phyloP scores from a whole-genome alignment of 2,888 invertebrate genomes.

The Rhagonycha lutea region DNA sequence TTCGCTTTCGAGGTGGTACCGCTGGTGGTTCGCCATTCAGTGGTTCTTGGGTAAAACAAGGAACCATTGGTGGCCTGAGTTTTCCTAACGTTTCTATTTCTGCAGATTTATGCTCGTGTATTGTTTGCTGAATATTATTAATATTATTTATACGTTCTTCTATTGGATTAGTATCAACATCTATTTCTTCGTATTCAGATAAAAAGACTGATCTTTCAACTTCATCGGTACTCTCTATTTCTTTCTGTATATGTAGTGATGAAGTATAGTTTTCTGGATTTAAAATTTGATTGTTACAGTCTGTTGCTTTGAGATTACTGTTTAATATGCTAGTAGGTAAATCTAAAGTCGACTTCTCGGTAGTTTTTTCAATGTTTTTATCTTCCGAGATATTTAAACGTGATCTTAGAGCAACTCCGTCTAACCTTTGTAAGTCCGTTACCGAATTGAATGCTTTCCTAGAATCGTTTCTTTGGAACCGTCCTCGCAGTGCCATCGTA shows the following conservation, averaged over 20 bases:
- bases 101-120: neutral
- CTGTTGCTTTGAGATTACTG: neutral
- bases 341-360: neutral
- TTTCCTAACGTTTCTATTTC: neutral
- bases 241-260: neutral
- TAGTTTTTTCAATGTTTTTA: neutral
- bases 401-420: conserved; percentile 34
- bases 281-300: neutral
- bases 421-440: conserved; percentile 37
- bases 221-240: neutral
- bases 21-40: conserved; percentile 44
- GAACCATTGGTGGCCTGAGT: neutral
- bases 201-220: neutral
- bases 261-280: neutral
- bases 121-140: neutral
- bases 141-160: neutral
- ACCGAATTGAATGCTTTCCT: conserved; percentile 64
- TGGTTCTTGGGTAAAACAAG: neutral
- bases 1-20: conserved; percentile 53
- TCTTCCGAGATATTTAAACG: conserved; percentile 5
- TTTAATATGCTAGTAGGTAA: neutral
- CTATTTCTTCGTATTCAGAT: neutral
- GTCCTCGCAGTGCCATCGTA: conserved; percentile 79
- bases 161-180: neutral
- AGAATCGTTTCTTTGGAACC: conserved; percentile 64